Base-by-base conservation (phyloP, 2,888 invertebrate species). In the Elegia similella region DNA sequence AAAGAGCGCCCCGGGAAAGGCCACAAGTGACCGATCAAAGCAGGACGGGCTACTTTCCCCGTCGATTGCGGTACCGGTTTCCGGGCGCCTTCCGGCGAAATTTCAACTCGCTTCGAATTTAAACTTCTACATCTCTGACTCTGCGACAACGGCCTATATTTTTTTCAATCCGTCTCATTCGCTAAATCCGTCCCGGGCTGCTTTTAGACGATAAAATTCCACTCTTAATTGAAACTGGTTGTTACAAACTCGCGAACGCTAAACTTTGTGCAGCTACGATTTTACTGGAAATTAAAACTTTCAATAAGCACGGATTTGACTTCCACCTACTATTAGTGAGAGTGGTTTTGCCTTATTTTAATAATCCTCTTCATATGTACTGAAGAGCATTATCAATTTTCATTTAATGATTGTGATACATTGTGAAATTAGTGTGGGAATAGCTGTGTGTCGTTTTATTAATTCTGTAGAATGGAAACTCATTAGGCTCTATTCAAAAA, bases 21-120 rank as follows among this genome's bases (percentile, higher is more conserved):
- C 8, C 48, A 32, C 48, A 15, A 48, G 48, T 32, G 15, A 75
- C 74, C 75, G 77, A 82, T 84, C 85, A 85, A 86, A 87, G 82
- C 77, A 66, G 66, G 66, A 70, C 70, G 68, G 72, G 76, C 74
- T 78, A 84, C 83, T 85, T 86, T 84, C 84, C 80, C 77, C 78
- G 76, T 80, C 82, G 75, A 83, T 80, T 82, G 83, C 82, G 77
- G 77, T 66, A 73, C 10, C 69, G 75, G 73, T 73, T 83, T 84
- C 84, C 85, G 79, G 70, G 64, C 64, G 72, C 75, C 73, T 75
- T 73, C 76, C 76, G 75, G 70, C 66, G 63, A 75, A 76, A 75
- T 76, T 75, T 74, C 67, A 8, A 34, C 75, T 76, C 71, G 66
- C 67, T 78, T 72, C 64, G 70, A 73, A 74, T 77, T 78, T 30